These are phyloP conservation scores for Amyelois transitella DNA, from an alignment of 1,140 invertebrate species.

Conservation along the genomic window DNA sequence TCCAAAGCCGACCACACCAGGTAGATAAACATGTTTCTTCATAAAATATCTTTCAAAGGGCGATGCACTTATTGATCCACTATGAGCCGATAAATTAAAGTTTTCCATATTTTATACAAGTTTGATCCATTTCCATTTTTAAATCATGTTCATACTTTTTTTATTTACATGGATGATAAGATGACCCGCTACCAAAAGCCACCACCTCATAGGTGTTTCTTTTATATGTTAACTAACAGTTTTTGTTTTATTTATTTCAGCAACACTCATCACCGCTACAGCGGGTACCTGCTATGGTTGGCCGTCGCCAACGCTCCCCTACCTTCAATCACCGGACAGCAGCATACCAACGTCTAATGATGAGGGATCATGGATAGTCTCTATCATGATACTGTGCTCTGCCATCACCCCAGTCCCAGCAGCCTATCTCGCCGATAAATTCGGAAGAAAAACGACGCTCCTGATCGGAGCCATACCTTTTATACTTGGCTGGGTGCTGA, in stretches of 20 bases:
- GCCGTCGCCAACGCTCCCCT: slow-evolving; percentile 76
- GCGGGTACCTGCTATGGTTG: slow-evolving; percentile 75
- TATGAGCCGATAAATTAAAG: background rate
- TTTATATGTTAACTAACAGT: no score
- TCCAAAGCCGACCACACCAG: slow-evolving; percentile 7
- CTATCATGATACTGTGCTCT: slow-evolving; percentile 73
- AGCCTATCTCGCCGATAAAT: slow-evolving; percentile 66
- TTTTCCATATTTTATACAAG: background rate
- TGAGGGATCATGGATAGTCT: slow-evolving; percentile 79
- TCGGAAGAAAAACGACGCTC: slow-evolving; percentile 82
- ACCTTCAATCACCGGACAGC: slow-evolving; percentile 61
- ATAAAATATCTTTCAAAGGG: slow-evolving; percentile 6
- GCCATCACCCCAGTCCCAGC: slow-evolving; percentile 66
- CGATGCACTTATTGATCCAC: slow-evolving; percentile 8
- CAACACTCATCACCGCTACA: slow-evolving; percentile 71
- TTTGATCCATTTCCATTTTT: no score
- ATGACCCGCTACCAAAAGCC: no score
- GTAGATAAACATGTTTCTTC: slow-evolving; percentile 10
- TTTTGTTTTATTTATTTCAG: slow-evolving; percentile 52
- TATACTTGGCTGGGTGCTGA: slow-evolving; percentile 79
- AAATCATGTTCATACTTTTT: no score
- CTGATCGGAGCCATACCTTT: slow-evolving; percentile 78
- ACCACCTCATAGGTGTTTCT: no score
- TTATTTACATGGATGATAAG: no score
- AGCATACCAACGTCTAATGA: slow-evolving; percentile 71